phyloP scores from a whole-genome alignment of 2,888 invertebrate species.

The Dioctria linearis region DNA sequence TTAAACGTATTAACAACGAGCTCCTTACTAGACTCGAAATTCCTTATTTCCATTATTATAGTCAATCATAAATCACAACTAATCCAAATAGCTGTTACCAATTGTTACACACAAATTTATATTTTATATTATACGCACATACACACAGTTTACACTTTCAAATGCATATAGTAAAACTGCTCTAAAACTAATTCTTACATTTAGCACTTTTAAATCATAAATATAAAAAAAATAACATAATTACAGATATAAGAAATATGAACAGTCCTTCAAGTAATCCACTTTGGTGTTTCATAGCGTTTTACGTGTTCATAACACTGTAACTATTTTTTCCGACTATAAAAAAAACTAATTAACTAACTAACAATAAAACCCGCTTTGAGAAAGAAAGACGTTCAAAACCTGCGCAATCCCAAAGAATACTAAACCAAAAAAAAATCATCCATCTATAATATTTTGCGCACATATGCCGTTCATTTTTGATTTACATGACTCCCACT shows the following conservation, averaged over 20 bases:
- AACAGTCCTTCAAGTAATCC: constrained; percentile 47
- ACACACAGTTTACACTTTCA: too few relatives aligned
- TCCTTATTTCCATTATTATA: too few relatives aligned
- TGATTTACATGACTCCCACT: constrained; percentile 38
- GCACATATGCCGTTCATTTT: constrained; percentile 9
- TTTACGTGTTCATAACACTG: constrained; percentile 17
- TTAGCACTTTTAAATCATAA: too few relatives aligned
- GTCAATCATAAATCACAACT: too few relatives aligned
- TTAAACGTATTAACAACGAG: too few relatives aligned
- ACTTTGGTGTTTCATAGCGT: constrained; percentile 30
- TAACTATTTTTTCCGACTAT: background rate
- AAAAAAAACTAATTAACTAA: background rate
- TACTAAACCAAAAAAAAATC: constrained; percentile 40
- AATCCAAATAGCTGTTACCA: too few relatives aligned
- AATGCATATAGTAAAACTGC: too few relatives aligned
- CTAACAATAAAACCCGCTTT: background rate
- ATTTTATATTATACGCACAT: too few relatives aligned
- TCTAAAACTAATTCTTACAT: too few relatives aligned
- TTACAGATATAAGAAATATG: constrained; percentile 44
- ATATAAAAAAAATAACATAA: background rate
- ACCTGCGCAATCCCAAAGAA: background rate
- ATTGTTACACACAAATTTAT: too few relatives aligned
- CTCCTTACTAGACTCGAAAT: too few relatives aligned
- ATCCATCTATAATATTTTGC: background rate
- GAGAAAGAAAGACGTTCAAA: background rate